Evolutionary conservation across 2,797 vertebrate genomes (phyloP).

Genomic region (Parauchenoglanis punctatus): DNA sequence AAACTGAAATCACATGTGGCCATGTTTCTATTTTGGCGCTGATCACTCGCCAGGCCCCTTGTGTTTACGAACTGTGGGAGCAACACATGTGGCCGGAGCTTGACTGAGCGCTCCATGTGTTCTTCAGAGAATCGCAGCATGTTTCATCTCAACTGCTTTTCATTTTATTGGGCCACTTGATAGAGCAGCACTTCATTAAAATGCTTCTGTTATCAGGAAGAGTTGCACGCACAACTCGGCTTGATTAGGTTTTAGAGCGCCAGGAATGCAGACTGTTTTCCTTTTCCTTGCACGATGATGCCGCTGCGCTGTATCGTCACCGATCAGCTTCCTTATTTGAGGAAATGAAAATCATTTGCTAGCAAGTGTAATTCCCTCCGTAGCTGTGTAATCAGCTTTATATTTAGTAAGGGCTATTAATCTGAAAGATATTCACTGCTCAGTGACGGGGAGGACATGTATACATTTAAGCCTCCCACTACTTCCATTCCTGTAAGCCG

Average conservation of each 20-base stretch:
- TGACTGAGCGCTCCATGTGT: conserved; percentile 1
- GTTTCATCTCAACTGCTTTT: not conserved
- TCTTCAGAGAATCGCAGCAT: not conserved
- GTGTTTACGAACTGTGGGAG: conserved; percentile 45
- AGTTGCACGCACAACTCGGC: not conserved
- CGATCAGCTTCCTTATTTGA: not conserved
- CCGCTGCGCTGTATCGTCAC: not conserved
- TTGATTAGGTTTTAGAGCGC: not conserved
- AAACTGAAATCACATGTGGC: conserved; percentile 33
- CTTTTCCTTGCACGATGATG: not conserved
- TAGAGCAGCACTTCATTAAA: conserved; percentile 14
- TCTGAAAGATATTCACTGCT: conserved; percentile 20
- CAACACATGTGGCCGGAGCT: conserved; percentile 30
- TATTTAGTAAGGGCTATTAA: not conserved
- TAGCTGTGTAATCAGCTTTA: not conserved
- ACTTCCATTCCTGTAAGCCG: conserved; percentile 15
- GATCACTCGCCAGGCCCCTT: conserved; percentile 30
- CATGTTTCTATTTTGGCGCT: conserved; percentile 44
- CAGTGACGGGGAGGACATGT: conserved; percentile 14
- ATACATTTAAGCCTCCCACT: conserved; percentile 29
- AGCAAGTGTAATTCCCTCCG: no score
- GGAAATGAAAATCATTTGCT: not conserved
- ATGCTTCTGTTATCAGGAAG: conserved; percentile 3
- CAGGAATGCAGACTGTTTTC: not conserved
- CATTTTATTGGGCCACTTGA: not conserved